Conservation (phyloP, 2,113 vertebrate genomes). For the Phoxinus phoxinus region DNA sequence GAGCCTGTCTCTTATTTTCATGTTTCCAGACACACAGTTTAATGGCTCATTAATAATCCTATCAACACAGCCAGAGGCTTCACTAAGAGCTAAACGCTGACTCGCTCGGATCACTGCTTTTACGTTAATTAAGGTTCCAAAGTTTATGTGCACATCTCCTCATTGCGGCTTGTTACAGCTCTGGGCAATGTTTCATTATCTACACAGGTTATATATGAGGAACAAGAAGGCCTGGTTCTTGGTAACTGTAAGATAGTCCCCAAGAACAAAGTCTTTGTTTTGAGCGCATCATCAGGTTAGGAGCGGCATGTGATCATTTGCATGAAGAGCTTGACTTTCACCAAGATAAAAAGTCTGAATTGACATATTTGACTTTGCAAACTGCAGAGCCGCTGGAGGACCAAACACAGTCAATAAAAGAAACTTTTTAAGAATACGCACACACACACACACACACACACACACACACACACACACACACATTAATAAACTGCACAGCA, state of each 20-base stretch:
- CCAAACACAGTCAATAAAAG: neutral
- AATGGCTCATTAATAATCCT: conserved; percentile 32
- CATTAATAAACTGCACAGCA: conserved; percentile 17
- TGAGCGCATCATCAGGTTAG: neutral
- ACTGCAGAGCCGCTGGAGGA: neutral
- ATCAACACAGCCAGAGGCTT: conserved; percentile 14
- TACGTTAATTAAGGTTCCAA: conserved; percentile 16
- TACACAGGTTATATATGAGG: neutral
- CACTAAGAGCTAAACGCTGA: conserved; percentile 23
- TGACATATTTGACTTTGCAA: conserved; percentile 38
- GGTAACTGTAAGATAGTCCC: neutral
- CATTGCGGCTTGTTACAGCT: neutral
- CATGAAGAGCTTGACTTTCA: conserved; percentile 16
- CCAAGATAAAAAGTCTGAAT: conserved; percentile 17
- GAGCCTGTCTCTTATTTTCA: conserved; percentile 10
- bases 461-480: neutral
- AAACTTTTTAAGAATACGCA: conserved; percentile 7
- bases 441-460: neutral
- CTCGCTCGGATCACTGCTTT: conserved; percentile 7
- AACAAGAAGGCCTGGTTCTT: neutral
- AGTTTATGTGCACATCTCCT: neutral
- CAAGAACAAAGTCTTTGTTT: neutral
- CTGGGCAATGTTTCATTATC: neutral
- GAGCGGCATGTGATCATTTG: conserved; percentile 20
- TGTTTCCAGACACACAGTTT: conserved; percentile 27